These are phyloP conservation scores for Eretmochelys imbricata DNA, from an alignment of 2,113 vertebrate genomes.

Conservation along the genomic window DNA sequence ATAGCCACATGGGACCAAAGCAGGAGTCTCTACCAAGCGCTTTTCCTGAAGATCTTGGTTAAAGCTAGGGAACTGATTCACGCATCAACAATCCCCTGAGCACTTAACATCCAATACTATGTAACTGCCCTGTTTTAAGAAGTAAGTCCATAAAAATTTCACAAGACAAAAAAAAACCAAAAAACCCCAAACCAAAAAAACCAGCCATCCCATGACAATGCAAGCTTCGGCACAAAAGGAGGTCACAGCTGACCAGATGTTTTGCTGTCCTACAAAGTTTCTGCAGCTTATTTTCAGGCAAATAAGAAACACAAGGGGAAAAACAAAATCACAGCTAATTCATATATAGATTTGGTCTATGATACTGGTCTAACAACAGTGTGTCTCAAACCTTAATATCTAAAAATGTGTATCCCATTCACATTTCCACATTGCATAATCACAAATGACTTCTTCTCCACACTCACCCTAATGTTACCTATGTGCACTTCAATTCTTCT, in stretches of 20 bases:
- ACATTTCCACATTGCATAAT: neutral
- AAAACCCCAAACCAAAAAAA: neutral
- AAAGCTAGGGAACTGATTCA: neutral
- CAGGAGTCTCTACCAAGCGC: neutral
- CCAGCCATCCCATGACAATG: accelerated
- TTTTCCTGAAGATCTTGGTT: neutral
- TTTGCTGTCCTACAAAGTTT: neutral
- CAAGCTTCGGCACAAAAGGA: accelerated
- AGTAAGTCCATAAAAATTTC: neutral
- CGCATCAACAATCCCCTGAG: neutral
- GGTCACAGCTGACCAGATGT: neutral
- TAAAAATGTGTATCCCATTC: neutral
- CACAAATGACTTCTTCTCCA: neutral
- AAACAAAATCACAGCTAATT: neutral
- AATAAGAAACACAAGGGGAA: neutral
- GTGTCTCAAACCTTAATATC: neutral
- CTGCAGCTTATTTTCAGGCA: neutral
- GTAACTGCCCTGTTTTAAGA: neutral
- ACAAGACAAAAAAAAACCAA: no score
- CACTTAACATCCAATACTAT: neutral
- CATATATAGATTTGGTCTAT: no score
- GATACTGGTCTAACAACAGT: no score
- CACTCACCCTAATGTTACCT: neutral
- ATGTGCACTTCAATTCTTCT: no score
- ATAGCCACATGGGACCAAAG: neutral